Percentiles rank a stretch among this genome's conserved stretches.
Evolutionary conservation across 2,888 invertebrate genomes (phyloP).

Genomic region (Habrosyne pyritoides): DNA sequence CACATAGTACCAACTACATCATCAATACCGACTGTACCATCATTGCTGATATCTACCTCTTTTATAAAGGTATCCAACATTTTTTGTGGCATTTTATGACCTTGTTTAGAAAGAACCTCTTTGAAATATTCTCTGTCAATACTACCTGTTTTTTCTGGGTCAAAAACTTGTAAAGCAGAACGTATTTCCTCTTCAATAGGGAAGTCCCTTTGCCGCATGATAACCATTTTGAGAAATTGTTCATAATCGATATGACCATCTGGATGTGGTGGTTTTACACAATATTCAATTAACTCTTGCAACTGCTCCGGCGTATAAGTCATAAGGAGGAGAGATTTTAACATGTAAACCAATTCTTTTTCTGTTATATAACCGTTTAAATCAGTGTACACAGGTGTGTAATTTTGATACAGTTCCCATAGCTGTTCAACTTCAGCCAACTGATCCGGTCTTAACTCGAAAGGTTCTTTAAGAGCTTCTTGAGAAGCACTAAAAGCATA

Average conservation of each 20-base stretch:
- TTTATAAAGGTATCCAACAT: constrained; percentile 64
- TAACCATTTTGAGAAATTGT: constrained; percentile 72
- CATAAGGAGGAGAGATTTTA: constrained; percentile 65
- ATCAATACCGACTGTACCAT: constrained; percentile 72
- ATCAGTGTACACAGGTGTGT: constrained; percentile 71
- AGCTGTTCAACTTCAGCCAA: constrained; percentile 69
- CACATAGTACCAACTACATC: constrained; percentile 75
- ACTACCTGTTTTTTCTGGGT: constrained; percentile 56
- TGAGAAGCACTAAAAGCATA: constrained; percentile 64
- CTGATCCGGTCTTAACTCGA: constrained; percentile 67
- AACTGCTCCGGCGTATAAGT: constrained; percentile 71
- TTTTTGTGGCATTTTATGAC: constrained; percentile 62
- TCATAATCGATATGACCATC: constrained; percentile 67
- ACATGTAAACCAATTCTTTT: constrained; percentile 71
- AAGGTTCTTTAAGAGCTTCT: constrained; percentile 65
- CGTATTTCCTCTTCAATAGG: constrained; percentile 68
- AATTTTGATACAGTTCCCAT: constrained; percentile 70
- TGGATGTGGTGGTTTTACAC: constrained; percentile 66
- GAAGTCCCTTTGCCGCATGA: constrained; percentile 63
- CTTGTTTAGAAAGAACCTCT: constrained; percentile 57
- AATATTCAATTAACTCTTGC: constrained; percentile 63
- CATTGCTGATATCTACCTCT: constrained; percentile 72
- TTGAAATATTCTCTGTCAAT: constrained; percentile 63
- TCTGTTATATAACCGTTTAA: constrained; percentile 66
- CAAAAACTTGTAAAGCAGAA: constrained; percentile 59